phyloP scores from a whole-genome alignment of 2,797 vertebrate genomes.

The Alfaro cultratus region DNA sequence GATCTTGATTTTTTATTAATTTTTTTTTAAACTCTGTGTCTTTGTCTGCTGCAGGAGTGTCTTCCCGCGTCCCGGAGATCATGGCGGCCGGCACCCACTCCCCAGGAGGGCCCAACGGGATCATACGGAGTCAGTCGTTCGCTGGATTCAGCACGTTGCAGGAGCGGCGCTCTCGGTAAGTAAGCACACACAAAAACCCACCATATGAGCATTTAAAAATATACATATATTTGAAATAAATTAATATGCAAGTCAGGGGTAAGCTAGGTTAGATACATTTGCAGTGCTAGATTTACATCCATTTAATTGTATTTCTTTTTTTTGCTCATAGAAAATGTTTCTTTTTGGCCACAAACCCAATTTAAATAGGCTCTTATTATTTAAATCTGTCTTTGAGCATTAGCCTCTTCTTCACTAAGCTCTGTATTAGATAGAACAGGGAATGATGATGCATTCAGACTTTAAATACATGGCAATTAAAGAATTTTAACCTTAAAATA shows the following conservation, averaged over 20 bases:
- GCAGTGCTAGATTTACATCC: background rate
- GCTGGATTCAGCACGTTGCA: constrained; percentile 97
- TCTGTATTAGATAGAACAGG: background rate
- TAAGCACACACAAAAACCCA: constrained; percentile 25
- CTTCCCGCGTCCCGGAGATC: constrained; percentile 90
- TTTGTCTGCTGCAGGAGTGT: constrained; percentile 85
- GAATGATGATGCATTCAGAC: background rate
- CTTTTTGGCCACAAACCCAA: background rate
- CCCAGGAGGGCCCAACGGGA: constrained; percentile 95
- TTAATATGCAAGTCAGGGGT: background rate
- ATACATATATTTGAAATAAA: background rate
- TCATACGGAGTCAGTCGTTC: constrained; percentile 98
- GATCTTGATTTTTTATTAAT: background rate
- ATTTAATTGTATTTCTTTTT: background rate
- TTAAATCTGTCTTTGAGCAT: background rate
- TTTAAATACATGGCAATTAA: background rate
- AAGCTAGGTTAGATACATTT: background rate
- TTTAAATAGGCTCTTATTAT: background rate
- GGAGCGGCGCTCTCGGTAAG: constrained; percentile 91
- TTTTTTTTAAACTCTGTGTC: background rate
- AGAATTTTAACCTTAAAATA: background rate
- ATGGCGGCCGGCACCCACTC: constrained; percentile 95
- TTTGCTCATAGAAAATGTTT: background rate
- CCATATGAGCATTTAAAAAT: background rate
- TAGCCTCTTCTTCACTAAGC: background rate